Evolutionary conservation across 2,797 vertebrate species (phyloP).

Genomic region (Pseudochaenichthys georgianus): DNA sequence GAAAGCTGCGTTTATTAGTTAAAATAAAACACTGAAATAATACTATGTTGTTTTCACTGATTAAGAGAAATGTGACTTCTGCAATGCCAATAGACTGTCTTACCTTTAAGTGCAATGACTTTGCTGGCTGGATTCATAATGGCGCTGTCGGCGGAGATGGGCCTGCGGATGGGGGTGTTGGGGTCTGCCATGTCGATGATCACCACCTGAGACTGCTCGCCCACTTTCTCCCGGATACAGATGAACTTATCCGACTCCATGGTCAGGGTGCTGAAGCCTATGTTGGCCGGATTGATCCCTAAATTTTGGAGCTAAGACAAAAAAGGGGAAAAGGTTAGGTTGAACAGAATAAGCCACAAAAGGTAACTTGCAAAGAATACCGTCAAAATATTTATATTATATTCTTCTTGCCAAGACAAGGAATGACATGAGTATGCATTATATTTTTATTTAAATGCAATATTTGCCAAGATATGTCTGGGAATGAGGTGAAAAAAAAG

Average conservation of each 20-base stretch:
- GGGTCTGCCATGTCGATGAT: slow-evolving; percentile 99
- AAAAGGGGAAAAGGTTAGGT: neutral
- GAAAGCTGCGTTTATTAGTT: slow-evolving; percentile 19
- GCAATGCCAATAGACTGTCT: slow-evolving; percentile 13
- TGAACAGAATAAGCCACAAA: neutral
- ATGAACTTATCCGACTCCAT: slow-evolving; percentile 99
- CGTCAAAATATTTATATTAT: neutral
- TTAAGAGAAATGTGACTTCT: slow-evolving; percentile 6
- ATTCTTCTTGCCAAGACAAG: neutral
- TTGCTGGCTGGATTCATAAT: slow-evolving; percentile 99
- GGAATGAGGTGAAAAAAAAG: neutral
- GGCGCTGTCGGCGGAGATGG: slow-evolving; percentile 98
- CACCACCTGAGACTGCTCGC: slow-evolving; percentile 97
- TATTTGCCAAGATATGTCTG: neutral
- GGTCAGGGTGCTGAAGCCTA: slow-evolving; percentile 98
- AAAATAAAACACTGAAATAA: slow-evolving; percentile 29
- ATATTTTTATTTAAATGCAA: no score
- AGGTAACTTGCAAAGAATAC: neutral
- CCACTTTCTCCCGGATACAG: slow-evolving; percentile 98
- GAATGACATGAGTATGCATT: neutral
- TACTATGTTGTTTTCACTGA: slow-evolving; percentile 3
- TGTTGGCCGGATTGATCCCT: slow-evolving; percentile 98
- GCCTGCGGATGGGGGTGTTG: slow-evolving; percentile 96
- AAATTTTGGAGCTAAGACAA: slow-evolving; percentile 94
- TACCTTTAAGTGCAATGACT: slow-evolving; percentile 99